Percentiles rank a stretch among this genome's conserved stretches.
Conservation (phyloP, 2,113 vertebrate genomes). For the Gorsachius goisagi region DNA sequence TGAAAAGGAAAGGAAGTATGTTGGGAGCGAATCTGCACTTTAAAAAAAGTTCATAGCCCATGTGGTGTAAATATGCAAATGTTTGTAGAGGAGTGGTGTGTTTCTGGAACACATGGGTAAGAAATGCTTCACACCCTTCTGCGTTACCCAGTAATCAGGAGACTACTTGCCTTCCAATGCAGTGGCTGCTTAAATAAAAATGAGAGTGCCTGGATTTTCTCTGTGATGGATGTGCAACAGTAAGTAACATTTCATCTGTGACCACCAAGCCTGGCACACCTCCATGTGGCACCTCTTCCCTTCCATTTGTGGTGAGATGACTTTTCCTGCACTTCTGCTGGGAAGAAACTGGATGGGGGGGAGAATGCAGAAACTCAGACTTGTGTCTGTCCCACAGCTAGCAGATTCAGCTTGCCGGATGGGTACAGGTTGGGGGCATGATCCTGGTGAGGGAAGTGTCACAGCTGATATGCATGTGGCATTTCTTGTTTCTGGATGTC, state of each 20-base stretch:
- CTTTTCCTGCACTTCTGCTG: not conserved
- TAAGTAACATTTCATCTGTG: not conserved
- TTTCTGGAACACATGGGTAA: not conserved
- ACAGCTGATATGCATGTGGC: not conserved
- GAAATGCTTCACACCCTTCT: conserved; percentile 16
- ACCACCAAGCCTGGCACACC: not conserved
- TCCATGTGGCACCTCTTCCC: not conserved
- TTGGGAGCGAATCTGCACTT: not conserved
- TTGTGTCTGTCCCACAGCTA: not conserved
- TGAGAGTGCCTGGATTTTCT: not conserved
- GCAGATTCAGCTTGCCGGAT: not conserved
- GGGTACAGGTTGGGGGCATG: not conserved
- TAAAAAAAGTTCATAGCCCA: not conserved
- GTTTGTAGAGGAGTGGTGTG: not conserved
- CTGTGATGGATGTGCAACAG: not conserved
- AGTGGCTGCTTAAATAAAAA: not conserved
- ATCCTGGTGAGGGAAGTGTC: not conserved
- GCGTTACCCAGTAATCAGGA: not conserved
- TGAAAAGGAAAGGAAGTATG: not conserved
- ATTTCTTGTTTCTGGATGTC: not conserved
- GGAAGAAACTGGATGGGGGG: not conserved
- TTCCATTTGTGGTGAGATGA: not conserved
- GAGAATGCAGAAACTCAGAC: not conserved
- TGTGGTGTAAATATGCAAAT: not conserved
- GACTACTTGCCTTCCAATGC: not conserved